Conservation (phyloP, 2,113 vertebrate genomes). For the Hypanus sabinus region DNA sequence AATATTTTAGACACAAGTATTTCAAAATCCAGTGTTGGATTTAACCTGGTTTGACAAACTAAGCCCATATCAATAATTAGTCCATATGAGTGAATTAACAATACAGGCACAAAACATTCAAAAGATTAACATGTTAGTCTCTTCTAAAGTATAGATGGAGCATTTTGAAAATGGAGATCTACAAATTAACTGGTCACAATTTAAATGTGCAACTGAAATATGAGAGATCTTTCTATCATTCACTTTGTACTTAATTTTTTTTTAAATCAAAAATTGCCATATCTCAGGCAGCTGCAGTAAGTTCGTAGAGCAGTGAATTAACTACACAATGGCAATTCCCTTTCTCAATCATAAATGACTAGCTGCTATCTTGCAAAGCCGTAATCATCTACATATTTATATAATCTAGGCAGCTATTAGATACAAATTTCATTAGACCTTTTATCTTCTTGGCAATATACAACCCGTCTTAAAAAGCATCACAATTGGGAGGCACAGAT, state of each 20-base stretch:
- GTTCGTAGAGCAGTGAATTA: not conserved
- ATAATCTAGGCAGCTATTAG: too few species aligned
- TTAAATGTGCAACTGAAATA: not conserved
- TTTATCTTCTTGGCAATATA: not conserved
- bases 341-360: not conserved
- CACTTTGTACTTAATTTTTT: not conserved
- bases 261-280: not conserved
- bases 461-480: not conserved
- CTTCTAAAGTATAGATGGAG: not conserved
- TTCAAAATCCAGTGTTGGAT: not conserved
- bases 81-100: not conserved
- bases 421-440: not conserved
- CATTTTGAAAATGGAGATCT: not conserved
- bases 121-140: not conserved
- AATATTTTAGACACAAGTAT: not conserved
- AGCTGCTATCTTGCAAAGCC: not conserved
- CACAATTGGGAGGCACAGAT: not conserved
- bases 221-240: not conserved
- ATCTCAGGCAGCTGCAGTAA: not conserved
- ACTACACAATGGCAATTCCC: not conserved
- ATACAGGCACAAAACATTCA: not conserved
- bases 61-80: not conserved
- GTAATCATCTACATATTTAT: not conserved
- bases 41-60: not conserved
- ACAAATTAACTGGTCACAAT: not conserved